Evolutionary conservation across 2,113 vertebrate genomes (phyloP).

Genomic region (Channa maculata): DNA sequence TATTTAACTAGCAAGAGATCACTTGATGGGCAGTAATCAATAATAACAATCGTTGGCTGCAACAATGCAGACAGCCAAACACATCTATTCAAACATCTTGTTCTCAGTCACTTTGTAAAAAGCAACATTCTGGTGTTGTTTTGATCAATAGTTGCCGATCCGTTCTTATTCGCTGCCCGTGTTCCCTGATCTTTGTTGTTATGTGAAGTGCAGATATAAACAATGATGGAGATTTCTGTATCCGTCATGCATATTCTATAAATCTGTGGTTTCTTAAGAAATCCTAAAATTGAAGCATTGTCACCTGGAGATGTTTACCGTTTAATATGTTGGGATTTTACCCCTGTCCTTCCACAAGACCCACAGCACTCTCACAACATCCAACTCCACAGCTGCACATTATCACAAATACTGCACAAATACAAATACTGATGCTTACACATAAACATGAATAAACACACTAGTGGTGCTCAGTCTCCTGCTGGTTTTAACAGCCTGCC

Average conservation of each 20-base stretch:
- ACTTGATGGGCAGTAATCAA: not conserved
- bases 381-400: slow-evolving; percentile 21
- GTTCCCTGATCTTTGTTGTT: slow-evolving; percentile 1
- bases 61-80: slow-evolving; percentile 13
- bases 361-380: slow-evolving; percentile 34
- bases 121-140: slow-evolving; percentile 12
- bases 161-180: not conserved
- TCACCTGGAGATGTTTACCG: slow-evolving; percentile 72
- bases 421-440: slow-evolving; percentile 48
- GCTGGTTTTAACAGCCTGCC: slow-evolving; percentile 79
- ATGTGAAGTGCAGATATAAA: slow-evolving; percentile 35
- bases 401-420: slow-evolving; percentile 32
- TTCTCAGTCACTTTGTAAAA: slow-evolving; percentile 28
- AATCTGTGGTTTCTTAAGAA: slow-evolving; percentile 68
- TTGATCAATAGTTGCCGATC: slow-evolving; percentile 36
- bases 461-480: slow-evolving; percentile 72
- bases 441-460: slow-evolving; percentile 56
- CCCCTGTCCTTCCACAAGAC: slow-evolving; percentile 53
- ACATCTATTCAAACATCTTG: slow-evolving; percentile 17
- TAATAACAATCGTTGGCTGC: slow-evolving; percentile 16
- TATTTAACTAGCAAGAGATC: not conserved
- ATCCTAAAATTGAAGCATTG: slow-evolving; percentile 59
- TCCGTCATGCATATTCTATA: slow-evolving; percentile 73
- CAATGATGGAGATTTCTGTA: slow-evolving; percentile 33
- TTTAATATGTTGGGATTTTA: slow-evolving; percentile 58